Conservation (phyloP, 2,888 invertebrate genomes). For the Meiosimyza decipiens region DNA sequence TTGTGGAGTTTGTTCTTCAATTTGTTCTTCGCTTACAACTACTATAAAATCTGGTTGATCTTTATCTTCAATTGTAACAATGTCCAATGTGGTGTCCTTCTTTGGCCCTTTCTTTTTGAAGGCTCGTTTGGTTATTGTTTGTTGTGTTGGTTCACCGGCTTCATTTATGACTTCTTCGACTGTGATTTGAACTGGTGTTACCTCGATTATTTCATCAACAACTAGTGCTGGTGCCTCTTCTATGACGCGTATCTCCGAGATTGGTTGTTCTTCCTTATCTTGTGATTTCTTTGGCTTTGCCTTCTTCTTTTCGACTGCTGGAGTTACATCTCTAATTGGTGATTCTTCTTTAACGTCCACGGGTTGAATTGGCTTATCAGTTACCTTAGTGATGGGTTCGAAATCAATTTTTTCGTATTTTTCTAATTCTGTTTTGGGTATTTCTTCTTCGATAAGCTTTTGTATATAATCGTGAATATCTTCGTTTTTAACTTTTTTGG, state of each 20-base stretch:
- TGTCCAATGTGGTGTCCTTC: slow-evolving; percentile 55
- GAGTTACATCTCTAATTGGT: slow-evolving; percentile 55
- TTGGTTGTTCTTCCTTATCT: slow-evolving; percentile 45
- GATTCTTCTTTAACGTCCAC: slow-evolving; percentile 52
- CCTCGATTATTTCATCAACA: slow-evolving; percentile 53
- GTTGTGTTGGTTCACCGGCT: slow-evolving; percentile 56
- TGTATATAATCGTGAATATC: slow-evolving; percentile 64
- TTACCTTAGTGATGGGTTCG: slow-evolving; percentile 57
- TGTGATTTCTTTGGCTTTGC: slow-evolving; percentile 45
- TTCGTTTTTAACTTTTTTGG: slow-evolving; percentile 59
- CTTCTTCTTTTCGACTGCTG: slow-evolving; percentile 53
- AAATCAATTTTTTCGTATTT: slow-evolving; percentile 66
- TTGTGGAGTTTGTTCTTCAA: slow-evolving; percentile 41
- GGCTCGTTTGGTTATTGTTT: slow-evolving; percentile 58
- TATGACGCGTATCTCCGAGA: slow-evolving; percentile 51
- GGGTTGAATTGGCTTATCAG: slow-evolving; percentile 42
- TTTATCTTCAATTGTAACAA: slow-evolving; percentile 60
- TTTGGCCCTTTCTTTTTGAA: slow-evolving; percentile 58
- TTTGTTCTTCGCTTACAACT: slow-evolving; percentile 55
- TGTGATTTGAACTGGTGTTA: slow-evolving; percentile 53
- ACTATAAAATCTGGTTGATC: slow-evolving; percentile 57
- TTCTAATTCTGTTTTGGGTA: slow-evolving; percentile 65
- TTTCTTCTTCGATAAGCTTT: slow-evolving; percentile 62
- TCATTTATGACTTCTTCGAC: slow-evolving; percentile 55
- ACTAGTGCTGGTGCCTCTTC: slow-evolving; percentile 46